Evolutionary conservation across 2,797 vertebrate species (phyloP).

Genomic region (Philypnodon macrostomus): DNA sequence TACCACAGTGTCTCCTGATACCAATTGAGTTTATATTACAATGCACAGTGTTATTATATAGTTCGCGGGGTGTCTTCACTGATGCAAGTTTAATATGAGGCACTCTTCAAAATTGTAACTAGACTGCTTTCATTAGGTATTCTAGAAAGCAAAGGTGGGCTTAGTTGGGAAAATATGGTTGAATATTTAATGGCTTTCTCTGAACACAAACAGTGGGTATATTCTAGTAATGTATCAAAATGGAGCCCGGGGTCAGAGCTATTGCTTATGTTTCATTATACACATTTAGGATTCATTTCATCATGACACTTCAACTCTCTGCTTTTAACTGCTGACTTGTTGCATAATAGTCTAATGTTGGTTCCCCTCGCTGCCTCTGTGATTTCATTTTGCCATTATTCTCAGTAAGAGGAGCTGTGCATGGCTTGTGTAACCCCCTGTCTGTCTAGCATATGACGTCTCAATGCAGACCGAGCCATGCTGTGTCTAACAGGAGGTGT

Average conservation of each 20-base stretch:
- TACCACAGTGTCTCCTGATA: slow-evolving; percentile 45
- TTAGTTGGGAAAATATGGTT: slow-evolving; percentile 51
- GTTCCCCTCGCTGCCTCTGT: slow-evolving; percentile 21
- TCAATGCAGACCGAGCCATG: slow-evolving; percentile 33
- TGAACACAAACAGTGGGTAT: slow-evolving; percentile 29
- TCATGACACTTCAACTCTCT: slow-evolving; percentile 12
- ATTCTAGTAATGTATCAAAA: slow-evolving; percentile 18
- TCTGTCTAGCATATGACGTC: slow-evolving; percentile 33
- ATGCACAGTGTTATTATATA: slow-evolving; percentile 56
- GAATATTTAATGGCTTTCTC: slow-evolving; percentile 53
- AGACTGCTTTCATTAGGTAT: slow-evolving; percentile 49
- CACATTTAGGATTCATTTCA: slow-evolving; percentile 33
- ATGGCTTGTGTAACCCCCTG: slow-evolving; percentile 20
- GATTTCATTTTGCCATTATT: slow-evolving; percentile 14
- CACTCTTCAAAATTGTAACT: slow-evolving; percentile 38
- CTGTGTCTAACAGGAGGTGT: slow-evolving; percentile 34
- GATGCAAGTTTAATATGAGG: slow-evolving; percentile 57
- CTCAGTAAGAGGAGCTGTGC: slow-evolving; percentile 24
- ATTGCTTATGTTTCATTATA: slow-evolving; percentile 42
- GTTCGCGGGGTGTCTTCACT: slow-evolving; percentile 41
- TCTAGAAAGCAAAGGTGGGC: slow-evolving; percentile 46
- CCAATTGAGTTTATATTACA: slow-evolving; percentile 61
- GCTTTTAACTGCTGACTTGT: slow-evolving; percentile 43
- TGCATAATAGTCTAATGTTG: slow-evolving; percentile 26
- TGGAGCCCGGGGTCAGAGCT: slow-evolving; percentile 33